A percentile compares a stretch with the other conserved stretches of the same genome.
Conservation (phyloP, 2,888 invertebrate genomes). For the Aspidiotus rigidus region DNA sequence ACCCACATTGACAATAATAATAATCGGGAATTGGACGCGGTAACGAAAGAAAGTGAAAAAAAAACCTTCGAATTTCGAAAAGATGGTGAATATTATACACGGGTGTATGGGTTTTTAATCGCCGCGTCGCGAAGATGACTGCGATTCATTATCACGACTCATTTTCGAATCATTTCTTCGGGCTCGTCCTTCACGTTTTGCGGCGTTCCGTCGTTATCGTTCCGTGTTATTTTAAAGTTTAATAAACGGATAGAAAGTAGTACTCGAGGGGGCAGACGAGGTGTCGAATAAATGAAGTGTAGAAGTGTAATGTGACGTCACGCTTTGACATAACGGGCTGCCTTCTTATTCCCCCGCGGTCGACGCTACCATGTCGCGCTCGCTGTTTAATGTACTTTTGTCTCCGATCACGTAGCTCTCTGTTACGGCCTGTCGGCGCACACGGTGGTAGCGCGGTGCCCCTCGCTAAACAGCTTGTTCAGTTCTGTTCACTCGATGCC, state of each 20-base stretch:
- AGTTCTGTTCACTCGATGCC: conserved; percentile 8
- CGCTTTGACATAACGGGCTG: conserved; percentile 30
- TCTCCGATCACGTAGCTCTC: conserved; percentile 27
- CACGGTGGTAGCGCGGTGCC: conserved; percentile 3
- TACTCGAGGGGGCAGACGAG: conserved; percentile 31
- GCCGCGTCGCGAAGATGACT: conserved; percentile 26
- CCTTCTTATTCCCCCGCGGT: conserved; percentile 8
- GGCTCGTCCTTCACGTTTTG: not conserved
- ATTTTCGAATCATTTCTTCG: not conserved
- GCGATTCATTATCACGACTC: conserved; percentile 29
- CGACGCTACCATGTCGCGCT: conserved; percentile 5
- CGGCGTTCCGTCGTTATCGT: conserved; percentile 24
- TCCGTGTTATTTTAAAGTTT: conserved; percentile 33
- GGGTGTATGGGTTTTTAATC: conserved; percentile 12
- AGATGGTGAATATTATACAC: too few relatives aligned
- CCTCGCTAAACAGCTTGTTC: conserved; percentile 32
- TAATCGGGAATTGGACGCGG: too few relatives aligned
- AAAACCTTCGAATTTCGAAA: too few relatives aligned
- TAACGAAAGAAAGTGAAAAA: too few relatives aligned
- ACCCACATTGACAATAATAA: too few relatives aligned
- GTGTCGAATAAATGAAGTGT: conserved; percentile 33
- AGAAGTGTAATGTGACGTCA: conserved; percentile 33
- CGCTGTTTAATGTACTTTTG: conserved; percentile 25
- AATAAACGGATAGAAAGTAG: conserved; percentile 33
- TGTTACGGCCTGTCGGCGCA: conserved; percentile 7